A percentile compares a stretch with the other conserved stretches of the same genome.
These are phyloP conservation scores for Oxyura jamaicensis DNA, from an alignment of 2,113 vertebrate genomes.

Conservation along the genomic window DNA sequence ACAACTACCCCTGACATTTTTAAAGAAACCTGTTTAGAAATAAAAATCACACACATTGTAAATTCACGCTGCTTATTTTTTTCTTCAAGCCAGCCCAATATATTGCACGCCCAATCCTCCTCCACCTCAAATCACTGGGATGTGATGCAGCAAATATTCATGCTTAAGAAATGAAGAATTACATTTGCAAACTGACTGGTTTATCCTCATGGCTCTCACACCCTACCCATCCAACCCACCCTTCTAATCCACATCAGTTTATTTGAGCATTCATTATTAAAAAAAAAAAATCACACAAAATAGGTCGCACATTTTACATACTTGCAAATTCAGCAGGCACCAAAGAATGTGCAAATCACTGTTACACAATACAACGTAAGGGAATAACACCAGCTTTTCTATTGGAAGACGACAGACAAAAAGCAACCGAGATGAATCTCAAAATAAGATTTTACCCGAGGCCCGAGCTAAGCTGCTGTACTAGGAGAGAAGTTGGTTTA, in stretches of 20 bases:
- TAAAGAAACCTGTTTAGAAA: constrained; percentile 20
- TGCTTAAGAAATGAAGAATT: background rate
- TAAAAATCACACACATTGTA: background rate
- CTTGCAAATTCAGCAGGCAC: constrained; percentile 45
- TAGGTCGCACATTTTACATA: constrained; percentile 55
- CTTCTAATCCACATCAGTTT: constrained; percentile 42
- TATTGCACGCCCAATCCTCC: background rate
- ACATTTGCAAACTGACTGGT: constrained; percentile 45
- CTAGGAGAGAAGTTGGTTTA: background rate
- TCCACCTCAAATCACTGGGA: background rate
- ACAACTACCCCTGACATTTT: constrained; percentile 30
- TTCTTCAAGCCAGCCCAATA: background rate
- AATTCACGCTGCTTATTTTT: background rate
- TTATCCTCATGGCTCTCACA: constrained; percentile 57
- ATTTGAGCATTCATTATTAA: constrained; percentile 31
- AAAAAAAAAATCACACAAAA: constrained; percentile 8
- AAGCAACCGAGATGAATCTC: background rate
- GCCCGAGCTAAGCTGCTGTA: background rate
- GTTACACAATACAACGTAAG: constrained; percentile 15
- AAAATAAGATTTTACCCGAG: background rate
- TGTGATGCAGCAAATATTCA: constrained; percentile 26
- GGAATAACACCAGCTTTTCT: background rate
- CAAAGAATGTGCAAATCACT: background rate
- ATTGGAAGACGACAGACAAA: background rate
- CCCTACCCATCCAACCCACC: constrained; percentile 34